Conservation (phyloP, 35 echinoderm and acorn worm species). For the Apostichopus parvimensis region DNA sequence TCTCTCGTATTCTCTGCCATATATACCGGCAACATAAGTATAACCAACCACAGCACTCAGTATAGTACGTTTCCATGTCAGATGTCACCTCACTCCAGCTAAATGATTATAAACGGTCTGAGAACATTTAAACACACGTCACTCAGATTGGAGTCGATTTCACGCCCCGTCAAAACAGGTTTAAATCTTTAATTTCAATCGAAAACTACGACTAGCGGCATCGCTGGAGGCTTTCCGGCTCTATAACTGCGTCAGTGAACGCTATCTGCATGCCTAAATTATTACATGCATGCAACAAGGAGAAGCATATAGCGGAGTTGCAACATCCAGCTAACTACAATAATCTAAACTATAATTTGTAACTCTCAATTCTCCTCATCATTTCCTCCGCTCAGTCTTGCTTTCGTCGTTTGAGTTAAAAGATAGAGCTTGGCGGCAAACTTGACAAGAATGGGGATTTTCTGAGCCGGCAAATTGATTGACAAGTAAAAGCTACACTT, state of each 20-base stretch:
- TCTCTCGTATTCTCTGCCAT: neutral
- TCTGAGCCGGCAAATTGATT: too few species aligned
- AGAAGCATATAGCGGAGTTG: neutral
- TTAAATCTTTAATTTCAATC: slow-evolving; percentile 21
- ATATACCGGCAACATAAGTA: neutral
- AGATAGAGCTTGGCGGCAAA: too few species aligned
- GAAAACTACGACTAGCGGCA: neutral
- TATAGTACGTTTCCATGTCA: neutral
- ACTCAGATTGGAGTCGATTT: neutral
- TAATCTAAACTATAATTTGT: too few species aligned
- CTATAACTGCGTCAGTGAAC: neutral
- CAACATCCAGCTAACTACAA: too few species aligned
- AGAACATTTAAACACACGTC: slow-evolving; percentile 15
- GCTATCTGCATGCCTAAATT: neutral
- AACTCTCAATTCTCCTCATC: too few species aligned
- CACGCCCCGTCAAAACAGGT: neutral
- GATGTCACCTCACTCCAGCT: neutral
- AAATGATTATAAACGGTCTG: slow-evolving; percentile 10
- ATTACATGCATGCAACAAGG: neutral
- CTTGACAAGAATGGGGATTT: too few species aligned
- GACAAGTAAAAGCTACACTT: too few species aligned
- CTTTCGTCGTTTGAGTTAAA: too few species aligned
- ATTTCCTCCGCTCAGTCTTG: too few species aligned
- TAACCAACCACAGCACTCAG: neutral
- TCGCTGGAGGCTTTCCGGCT: neutral